phyloP scores from a whole-genome alignment of 1,140 invertebrate genomes.

The Drosophila truncata region DNA sequence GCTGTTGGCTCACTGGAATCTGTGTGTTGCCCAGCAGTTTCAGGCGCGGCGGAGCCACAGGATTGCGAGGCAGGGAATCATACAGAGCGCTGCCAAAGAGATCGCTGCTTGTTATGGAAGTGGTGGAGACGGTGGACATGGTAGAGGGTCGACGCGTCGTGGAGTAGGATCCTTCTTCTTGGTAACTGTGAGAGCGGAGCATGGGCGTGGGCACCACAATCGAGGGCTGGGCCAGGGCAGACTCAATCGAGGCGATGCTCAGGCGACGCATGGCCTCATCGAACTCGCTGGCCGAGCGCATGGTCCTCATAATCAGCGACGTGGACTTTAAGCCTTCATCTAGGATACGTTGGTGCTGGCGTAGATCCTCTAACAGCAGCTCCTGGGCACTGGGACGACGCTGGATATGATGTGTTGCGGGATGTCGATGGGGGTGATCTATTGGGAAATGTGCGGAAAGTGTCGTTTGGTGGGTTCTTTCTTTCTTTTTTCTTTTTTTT shows the following conservation, averaged over 20 bases:
- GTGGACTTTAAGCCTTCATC: conserved; percentile 83
- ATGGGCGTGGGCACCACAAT: conserved; percentile 77
- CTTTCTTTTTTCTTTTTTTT: conserved; percentile 21
- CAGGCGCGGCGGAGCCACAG: conserved; percentile 69
- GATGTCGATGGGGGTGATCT: conserved; percentile 37
- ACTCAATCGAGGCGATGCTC: conserved; percentile 81
- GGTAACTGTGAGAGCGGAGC: conserved; percentile 78
- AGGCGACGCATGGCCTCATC: conserved; percentile 84
- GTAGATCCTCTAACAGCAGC: conserved; percentile 73
- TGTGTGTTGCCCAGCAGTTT: conserved; percentile 74
- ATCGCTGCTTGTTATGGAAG: conserved; percentile 74
- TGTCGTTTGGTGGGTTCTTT: conserved; percentile 73
- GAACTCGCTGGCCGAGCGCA: conserved; percentile 82
- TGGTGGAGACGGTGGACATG: conserved; percentile 71
- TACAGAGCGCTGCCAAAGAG: conserved; percentile 66
- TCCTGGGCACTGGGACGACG: conserved; percentile 72
- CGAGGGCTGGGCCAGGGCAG: conserved; percentile 61
- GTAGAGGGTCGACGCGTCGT: conserved; percentile 55
- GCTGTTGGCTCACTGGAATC: conserved; percentile 77
- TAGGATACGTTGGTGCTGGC: conserved; percentile 75
- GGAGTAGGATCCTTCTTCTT: conserved; percentile 55
- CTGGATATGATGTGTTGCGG: conserved; percentile 6
- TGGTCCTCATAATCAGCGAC: conserved; percentile 82
- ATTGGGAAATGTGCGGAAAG: conserved; percentile 75
- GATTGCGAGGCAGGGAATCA: conserved; percentile 61